A percentile compares a stretch with the other conserved stretches of the same genome.
Conservation (phyloP, 2,113 vertebrate species). For the Atherinomorus stipes region DNA sequence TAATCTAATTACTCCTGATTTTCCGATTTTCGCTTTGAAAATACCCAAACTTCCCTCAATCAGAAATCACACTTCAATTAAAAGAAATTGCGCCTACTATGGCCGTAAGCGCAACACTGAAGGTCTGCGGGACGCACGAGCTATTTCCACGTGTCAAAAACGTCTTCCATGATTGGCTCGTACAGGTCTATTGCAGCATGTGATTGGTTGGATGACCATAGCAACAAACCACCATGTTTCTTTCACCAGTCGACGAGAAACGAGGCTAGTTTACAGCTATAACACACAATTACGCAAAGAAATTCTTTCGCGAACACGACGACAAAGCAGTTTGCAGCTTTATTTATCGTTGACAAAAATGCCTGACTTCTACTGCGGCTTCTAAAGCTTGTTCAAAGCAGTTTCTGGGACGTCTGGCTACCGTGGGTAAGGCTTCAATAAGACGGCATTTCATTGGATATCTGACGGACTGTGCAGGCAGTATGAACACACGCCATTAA, state of each 20-base stretch:
- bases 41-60: background rate
- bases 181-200: slow-evolving; percentile 55
- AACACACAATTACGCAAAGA: slow-evolving; percentile 10
- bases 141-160: slow-evolving; percentile 82
- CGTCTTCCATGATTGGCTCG: slow-evolving; percentile 70
- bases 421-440: slow-evolving; percentile 84
- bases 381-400: slow-evolving; percentile 26
- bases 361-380: background rate
- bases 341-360: background rate
- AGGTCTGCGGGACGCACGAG: slow-evolving; percentile 19
- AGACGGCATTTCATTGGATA: slow-evolving; percentile 86
- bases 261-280: slow-evolving; percentile 33
- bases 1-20: background rate
- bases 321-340: background rate
- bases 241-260: slow-evolving; percentile 48
- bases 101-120: background rate
- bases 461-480: slow-evolving; percentile 63
- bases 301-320: background rate
- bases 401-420: slow-evolving; percentile 28
- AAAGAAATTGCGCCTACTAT: background rate
- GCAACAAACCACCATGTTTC: slow-evolving; percentile 82
- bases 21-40: background rate
- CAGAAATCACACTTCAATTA: background rate
- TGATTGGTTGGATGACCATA: slow-evolving; percentile 74
- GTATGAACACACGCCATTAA: slow-evolving; percentile 82